phyloP scores from a whole-genome alignment of 2,113 vertebrate genomes.

The Willisornis vidua region DNA sequence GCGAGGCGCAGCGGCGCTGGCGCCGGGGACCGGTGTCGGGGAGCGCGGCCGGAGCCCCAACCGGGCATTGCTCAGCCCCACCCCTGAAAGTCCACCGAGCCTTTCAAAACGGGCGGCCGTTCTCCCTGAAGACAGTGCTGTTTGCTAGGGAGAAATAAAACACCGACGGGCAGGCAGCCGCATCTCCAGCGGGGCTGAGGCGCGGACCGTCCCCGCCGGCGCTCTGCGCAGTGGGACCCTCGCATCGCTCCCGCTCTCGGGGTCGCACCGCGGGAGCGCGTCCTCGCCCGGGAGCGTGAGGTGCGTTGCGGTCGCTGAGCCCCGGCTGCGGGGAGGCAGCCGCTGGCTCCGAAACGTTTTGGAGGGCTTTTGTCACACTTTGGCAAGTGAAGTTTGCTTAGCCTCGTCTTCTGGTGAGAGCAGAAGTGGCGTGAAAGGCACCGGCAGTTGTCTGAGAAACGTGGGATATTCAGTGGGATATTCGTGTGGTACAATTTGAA shows the following conservation, averaged over 20 bases:
- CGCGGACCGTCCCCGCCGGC: too few relatives aligned
- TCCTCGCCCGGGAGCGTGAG: neutral
- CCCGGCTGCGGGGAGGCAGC: neutral
- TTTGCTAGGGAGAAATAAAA: neutral
- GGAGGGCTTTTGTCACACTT: neutral
- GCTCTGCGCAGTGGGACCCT: neutral
- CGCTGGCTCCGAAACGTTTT: neutral
- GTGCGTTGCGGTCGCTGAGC: neutral
- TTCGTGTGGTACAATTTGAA: fast-evolving
- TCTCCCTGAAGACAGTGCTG: neutral
- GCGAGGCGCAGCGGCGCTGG: neutral
- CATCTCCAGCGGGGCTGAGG: neutral
- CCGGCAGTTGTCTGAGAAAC: neutral
- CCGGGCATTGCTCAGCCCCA: neutral
- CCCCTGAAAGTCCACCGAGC: neutral
- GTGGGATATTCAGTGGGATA: neutral
- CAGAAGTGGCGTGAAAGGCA: neutral
- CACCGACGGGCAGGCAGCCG: neutral
- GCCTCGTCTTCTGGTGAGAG: neutral
- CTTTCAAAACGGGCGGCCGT: neutral
- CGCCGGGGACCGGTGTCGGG: neutral
- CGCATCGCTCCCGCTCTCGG: neutral
- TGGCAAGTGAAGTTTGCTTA: constrained; percentile 15
- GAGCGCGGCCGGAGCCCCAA: neutral
- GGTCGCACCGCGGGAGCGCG: neutral